A percentile compares a stretch with the other conserved stretches of the same genome.
Evolutionary conservation across 2,113 vertebrate genomes (phyloP).

Genomic region (Macrotis lagotis): DNA sequence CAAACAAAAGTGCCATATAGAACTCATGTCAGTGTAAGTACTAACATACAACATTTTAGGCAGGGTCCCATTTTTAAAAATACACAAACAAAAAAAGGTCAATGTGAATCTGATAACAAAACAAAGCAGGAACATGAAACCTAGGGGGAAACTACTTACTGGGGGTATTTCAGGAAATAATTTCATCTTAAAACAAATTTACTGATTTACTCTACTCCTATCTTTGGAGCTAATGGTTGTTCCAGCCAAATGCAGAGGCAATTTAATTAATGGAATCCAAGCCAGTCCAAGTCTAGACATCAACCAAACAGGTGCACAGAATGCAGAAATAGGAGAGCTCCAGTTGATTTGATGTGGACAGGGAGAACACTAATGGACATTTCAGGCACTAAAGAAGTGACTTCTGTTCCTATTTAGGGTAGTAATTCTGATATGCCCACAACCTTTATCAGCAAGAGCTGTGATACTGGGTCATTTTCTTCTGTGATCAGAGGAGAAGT

Average conservation of each 20-base stretch:
- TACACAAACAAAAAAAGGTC: background rate
- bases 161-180: background rate
- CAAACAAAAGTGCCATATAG: background rate
- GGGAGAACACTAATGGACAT: background rate
- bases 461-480: background rate
- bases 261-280: background rate
- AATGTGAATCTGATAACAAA: background rate
- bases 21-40: background rate
- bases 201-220: background rate
- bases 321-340: background rate
- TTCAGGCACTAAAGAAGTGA: background rate
- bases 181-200: background rate
- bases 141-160: background rate
- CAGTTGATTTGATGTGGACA: background rate
- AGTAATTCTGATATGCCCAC: background rate
- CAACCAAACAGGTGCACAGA: background rate
- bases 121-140: background rate
- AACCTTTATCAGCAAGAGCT: background rate
- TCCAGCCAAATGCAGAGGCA: background rate
- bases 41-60: background rate
- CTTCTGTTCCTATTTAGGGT: background rate
- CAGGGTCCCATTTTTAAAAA: background rate
- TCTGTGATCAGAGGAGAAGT: background rate
- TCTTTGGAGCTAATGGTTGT: background rate
- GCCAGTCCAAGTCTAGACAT: background rate